Evolutionary conservation across 2,888 invertebrate genomes (phyloP).

Genomic region (Synergus itoensis): DNA sequence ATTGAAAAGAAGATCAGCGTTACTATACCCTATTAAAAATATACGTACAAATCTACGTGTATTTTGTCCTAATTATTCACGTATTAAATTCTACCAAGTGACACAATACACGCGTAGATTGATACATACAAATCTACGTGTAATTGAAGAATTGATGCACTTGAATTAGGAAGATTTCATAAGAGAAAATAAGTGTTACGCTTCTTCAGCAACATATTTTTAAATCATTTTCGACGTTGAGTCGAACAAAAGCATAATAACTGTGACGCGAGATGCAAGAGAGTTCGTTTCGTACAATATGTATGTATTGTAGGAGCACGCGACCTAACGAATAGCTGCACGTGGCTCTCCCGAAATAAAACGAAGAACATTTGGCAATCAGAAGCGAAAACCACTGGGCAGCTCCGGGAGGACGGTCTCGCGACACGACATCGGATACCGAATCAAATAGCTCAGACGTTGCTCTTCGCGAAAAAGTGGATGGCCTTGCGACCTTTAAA

Average conservation of each 20-base stretch:
- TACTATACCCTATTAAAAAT: too few relatives aligned
- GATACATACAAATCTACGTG: too few relatives aligned
- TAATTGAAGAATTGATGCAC: neutral
- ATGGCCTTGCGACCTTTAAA: slow-evolving; percentile 10
- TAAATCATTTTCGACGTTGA: slow-evolving; percentile 1
- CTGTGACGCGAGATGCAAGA: neutral
- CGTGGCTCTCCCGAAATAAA: slow-evolving; percentile 75
- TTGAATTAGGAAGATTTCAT: neutral
- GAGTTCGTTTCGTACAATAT: slow-evolving; percentile 6
- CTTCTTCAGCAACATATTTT: slow-evolving; percentile 1
- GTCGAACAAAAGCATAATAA: neutral
- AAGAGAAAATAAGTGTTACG: neutral
- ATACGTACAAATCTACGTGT: too few relatives aligned
- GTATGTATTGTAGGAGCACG: slow-evolving; percentile 49
- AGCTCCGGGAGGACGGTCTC: slow-evolving; percentile 54
- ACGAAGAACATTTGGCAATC: slow-evolving; percentile 72
- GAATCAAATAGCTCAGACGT: slow-evolving; percentile 40
- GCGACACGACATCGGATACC: slow-evolving; percentile 47
- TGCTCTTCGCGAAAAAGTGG: neutral
- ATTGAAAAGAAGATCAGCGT: neutral
- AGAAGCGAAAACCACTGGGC: slow-evolving; percentile 60
- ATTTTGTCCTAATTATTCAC: too few relatives aligned
- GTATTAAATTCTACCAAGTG: too few relatives aligned
- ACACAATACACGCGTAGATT: too few relatives aligned
- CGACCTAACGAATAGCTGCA: slow-evolving; percentile 69